These are phyloP conservation scores for Xiphophorus couchianus DNA, from an alignment of 2,113 vertebrate species.

Conservation along the genomic window DNA sequence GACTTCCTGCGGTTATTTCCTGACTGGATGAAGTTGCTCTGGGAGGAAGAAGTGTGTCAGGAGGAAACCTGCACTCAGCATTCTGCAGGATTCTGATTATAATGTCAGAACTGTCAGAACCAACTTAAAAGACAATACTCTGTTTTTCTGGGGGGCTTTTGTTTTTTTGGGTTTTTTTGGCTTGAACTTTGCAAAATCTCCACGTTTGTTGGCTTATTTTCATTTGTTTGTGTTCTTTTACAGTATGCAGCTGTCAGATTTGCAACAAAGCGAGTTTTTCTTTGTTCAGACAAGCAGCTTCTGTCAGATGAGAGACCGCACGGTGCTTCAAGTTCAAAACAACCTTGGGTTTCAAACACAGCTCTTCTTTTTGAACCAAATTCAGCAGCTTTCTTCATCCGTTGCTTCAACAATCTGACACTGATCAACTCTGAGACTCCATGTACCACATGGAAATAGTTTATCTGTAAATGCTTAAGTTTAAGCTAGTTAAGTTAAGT, in stretches of 20 bases:
- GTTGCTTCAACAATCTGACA: background rate
- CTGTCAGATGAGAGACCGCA: background rate
- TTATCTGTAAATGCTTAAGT: background rate
- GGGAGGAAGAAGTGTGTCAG: background rate
- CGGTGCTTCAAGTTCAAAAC: background rate
- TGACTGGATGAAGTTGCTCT: background rate
- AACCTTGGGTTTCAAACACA: background rate
- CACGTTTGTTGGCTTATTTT: background rate
- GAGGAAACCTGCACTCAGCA: slow-evolving; percentile 2
- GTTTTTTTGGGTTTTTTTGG: too few species aligned
- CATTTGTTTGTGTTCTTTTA: background rate
- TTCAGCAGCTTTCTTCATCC: too few species aligned
- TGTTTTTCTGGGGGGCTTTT: background rate
- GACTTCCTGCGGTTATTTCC: background rate
- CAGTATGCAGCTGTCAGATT: background rate
- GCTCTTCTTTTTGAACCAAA: background rate
- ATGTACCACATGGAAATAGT: background rate
- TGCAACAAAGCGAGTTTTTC: background rate
- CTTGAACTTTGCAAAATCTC: background rate
- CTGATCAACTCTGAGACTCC: background rate
- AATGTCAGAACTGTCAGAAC: slow-evolving; percentile 14
- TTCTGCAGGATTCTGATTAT: slow-evolving; percentile 17
- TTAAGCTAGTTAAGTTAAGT: too few species aligned
- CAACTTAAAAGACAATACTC: background rate
- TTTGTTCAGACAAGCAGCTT: background rate